Evolutionary conservation across 2,888 invertebrate species (phyloP).

Genomic region (Marronus borbonicus): DNA sequence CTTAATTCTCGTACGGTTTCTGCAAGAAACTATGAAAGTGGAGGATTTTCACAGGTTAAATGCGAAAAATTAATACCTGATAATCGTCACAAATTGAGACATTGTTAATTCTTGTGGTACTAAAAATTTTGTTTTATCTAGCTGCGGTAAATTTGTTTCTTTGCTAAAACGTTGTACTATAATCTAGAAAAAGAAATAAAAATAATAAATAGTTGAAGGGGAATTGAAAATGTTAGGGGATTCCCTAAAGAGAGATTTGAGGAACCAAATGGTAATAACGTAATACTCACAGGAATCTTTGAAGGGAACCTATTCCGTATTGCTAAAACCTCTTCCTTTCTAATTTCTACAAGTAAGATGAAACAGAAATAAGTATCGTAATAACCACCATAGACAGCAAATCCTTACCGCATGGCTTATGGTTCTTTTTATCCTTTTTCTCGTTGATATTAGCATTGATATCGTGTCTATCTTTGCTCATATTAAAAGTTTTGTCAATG

Average conservation of each 20-base stretch:
- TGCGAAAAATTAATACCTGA: constrained; percentile 75
- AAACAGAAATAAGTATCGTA: not conserved
- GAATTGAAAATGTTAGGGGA: no score
- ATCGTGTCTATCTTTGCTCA: constrained; percentile 59
- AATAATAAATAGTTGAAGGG: no score
- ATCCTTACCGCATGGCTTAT: constrained; percentile 61
- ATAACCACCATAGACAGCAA: not conserved
- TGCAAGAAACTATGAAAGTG: constrained; percentile 56
- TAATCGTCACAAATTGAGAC: constrained; percentile 89
- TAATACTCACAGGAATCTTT: constrained; percentile 82
- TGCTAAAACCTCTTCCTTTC: constrained; percentile 85
- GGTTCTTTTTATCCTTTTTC: constrained; percentile 54
- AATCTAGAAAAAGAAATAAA: constrained; percentile 73
- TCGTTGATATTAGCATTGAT: constrained; percentile 61
- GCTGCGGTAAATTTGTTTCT: constrained; percentile 81
- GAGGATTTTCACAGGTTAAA: no score
- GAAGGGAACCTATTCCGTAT: constrained; percentile 84
- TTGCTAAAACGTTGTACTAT: constrained; percentile 88
- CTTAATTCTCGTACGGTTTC: constrained; percentile 74
- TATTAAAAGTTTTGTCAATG: constrained; percentile 46
- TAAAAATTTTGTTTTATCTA: constrained; percentile 90
- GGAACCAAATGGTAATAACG: constrained; percentile 55
- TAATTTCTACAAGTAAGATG: constrained; percentile 72
- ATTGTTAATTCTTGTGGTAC: constrained; percentile 92
- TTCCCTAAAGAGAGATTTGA: no score